phyloP scores from a whole-genome alignment of 2,888 invertebrate species.

The Idaea straminata region DNA sequence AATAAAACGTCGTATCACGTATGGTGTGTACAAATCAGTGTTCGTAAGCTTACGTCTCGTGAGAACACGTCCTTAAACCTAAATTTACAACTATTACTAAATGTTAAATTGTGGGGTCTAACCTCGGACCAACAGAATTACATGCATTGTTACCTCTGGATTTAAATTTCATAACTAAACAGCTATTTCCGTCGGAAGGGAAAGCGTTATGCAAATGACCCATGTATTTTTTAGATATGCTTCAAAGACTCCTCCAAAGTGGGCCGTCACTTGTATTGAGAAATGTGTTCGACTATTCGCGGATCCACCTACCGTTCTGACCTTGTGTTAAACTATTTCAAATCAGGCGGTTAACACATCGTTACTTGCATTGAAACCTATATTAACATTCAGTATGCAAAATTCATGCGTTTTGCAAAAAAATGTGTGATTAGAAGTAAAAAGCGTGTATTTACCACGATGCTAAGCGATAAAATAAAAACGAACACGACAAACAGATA shows the following conservation, averaged over 20 bases:
- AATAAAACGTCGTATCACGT: constrained; percentile 3
- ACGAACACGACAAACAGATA: not conserved
- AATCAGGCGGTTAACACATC: not conserved
- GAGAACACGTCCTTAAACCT: not conserved
- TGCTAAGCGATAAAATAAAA: not conserved
- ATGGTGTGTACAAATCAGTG: not conserved
- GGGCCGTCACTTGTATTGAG: constrained; percentile 4
- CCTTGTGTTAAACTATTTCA: not conserved
- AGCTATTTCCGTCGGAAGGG: constrained; percentile 55
- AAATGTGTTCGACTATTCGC: not conserved
- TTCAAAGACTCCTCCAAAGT: constrained; percentile 6
- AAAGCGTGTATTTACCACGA: not conserved
- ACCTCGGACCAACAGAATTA: constrained; percentile 28
- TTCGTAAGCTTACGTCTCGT: not conserved
- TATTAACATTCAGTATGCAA: not conserved
- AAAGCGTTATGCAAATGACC: constrained; percentile 54
- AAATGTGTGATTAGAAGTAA: not conserved
- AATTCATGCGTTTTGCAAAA: not conserved
- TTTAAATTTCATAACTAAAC: constrained; percentile 44
- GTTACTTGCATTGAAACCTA: not conserved
- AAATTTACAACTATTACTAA: constrained; percentile 26
- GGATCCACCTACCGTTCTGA: not conserved
- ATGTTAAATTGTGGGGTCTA: constrained; percentile 41
- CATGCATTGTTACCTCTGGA: constrained; percentile 38
- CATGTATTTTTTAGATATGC: constrained; percentile 39